Evolutionary conservation across 1,140 invertebrate genomes (phyloP).

Genomic region (Apocrypta bakeri): DNA sequence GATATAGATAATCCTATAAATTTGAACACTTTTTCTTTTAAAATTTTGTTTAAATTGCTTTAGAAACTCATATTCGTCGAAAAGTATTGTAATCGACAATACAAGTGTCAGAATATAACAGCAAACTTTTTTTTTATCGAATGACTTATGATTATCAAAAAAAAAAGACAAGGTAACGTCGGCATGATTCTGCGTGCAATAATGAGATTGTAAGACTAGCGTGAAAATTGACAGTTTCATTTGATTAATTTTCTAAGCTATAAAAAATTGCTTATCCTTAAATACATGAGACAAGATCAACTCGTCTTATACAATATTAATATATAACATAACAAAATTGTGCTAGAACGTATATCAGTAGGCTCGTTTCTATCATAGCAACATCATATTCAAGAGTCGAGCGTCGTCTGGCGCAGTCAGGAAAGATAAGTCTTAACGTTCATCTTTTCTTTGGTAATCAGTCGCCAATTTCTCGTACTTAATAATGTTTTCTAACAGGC

Average conservation of each 20-base stretch:
- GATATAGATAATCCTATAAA: neutral
- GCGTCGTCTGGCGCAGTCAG: conserved; percentile 29
- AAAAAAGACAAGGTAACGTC: neutral
- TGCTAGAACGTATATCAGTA: neutral
- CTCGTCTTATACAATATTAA: conserved; percentile 28
- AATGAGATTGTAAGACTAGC: neutral
- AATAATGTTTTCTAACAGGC: conserved; percentile 22
- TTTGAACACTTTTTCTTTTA: neutral
- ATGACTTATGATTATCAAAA: neutral
- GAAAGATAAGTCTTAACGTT: neutral
- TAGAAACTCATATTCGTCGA: neutral
- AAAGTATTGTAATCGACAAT: too few species aligned
- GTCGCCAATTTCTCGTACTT: conserved; percentile 26
- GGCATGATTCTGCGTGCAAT: conserved; percentile 18
- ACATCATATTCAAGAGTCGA: conserved; percentile 10
- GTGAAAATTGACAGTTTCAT: conserved; percentile 22
- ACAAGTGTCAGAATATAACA: neutral
- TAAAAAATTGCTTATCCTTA: conserved; percentile 22
- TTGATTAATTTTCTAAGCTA: conserved; percentile 12
- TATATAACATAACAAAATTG: conserved; percentile 24
- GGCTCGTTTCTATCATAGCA: neutral
- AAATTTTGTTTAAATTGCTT: neutral
- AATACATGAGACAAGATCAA: conserved; percentile 42
- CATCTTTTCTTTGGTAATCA: conserved; percentile 3
- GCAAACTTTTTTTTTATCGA: neutral